A percentile compares a stretch with the other conserved stretches of the same genome.
These are phyloP conservation scores for Pseudorectes ferrugineus DNA, from an alignment of 2,113 vertebrate species.

Conservation along the genomic window DNA sequence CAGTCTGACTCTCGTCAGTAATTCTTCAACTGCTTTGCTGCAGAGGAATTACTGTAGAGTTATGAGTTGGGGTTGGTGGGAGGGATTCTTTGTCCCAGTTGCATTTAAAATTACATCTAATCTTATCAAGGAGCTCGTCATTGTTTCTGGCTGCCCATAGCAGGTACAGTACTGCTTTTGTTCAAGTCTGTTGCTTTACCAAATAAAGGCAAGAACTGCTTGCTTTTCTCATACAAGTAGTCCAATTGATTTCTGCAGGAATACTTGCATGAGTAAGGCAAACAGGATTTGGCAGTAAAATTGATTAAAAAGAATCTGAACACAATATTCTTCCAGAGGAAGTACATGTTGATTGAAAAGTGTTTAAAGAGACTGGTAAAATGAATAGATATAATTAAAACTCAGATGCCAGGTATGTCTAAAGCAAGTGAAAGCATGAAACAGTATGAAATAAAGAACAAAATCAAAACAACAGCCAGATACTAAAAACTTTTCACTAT, in stretches of 20 bases:
- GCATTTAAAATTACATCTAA: conserved; percentile 81
- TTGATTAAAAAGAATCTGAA: conserved; percentile 71
- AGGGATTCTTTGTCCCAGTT: conserved; percentile 74
- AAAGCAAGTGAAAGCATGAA: conserved; percentile 3
- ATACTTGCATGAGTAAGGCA: conserved; percentile 6
- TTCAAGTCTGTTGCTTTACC: conserved; percentile 77
- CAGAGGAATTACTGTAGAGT: conserved; percentile 75
- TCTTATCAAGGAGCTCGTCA: conserved; percentile 81
- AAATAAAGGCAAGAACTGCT: conserved; percentile 72
- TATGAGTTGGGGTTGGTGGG: conserved; percentile 60
- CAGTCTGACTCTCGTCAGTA: conserved; percentile 74
- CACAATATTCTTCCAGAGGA: conserved; percentile 73
- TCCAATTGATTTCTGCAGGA: conserved; percentile 13
- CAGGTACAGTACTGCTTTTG: conserved; percentile 92
- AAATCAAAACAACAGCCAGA: neutral
- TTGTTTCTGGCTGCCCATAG: conserved; percentile 79
- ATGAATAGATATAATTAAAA: neutral
- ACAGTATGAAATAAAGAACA: neutral
- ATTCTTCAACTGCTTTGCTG: conserved; percentile 70
- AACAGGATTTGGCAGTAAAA: conserved; percentile 45
- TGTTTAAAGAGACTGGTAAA: conserved; percentile 23
- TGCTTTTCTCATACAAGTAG: conserved; percentile 26
- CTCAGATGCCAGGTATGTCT: neutral
- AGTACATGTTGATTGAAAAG: conserved; percentile 68
- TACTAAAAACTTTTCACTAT: neutral